Percentiles rank a stretch among this genome's conserved stretches.
These are phyloP conservation scores for Melinaea marsaeus DNA, from an alignment of 2,888 invertebrate genomes.

Conservation along the genomic window DNA sequence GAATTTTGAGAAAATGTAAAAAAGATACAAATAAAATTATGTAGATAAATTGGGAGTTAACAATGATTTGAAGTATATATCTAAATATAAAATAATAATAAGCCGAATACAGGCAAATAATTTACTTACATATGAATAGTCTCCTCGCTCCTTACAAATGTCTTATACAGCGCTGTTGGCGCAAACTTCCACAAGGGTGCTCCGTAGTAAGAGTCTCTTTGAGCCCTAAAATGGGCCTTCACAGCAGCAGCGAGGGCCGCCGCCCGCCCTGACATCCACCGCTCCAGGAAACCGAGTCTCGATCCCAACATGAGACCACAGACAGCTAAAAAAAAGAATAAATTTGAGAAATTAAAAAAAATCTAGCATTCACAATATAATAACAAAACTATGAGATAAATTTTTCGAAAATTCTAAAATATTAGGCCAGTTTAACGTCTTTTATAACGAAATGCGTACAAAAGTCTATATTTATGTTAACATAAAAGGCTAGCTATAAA, in stretches of 20 bases:
- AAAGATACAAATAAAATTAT: no score
- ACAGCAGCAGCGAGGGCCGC: slow-evolving; percentile 84
- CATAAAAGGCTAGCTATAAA: no score
- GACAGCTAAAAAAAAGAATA: slow-evolving; percentile 73
- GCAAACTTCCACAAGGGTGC: slow-evolving; percentile 89
- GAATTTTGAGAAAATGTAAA: no score
- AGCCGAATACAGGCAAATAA: not conserved
- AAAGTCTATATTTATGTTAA: no score
- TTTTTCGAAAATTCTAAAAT: no score
- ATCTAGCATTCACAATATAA: no score
- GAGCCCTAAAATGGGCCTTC: slow-evolving; percentile 86
- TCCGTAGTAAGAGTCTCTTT: slow-evolving; percentile 89
- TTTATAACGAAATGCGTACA: no score
- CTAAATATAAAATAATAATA: not conserved
- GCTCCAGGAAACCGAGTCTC: slow-evolving; percentile 85
- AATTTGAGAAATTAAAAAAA: not conserved
- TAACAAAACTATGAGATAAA: no score
- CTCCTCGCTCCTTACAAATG: slow-evolving; percentile 85
- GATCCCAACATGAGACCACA: slow-evolving; percentile 88
- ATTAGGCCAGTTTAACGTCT: no score
- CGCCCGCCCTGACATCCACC: slow-evolving; percentile 77
- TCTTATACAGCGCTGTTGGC: slow-evolving; percentile 83
- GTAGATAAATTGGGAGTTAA: no score
- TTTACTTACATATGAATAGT: slow-evolving; percentile 85
- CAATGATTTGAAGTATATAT: no score